phyloP scores from a whole-genome alignment of 1,140 invertebrate species.

The Drosophila serrata region DNA sequence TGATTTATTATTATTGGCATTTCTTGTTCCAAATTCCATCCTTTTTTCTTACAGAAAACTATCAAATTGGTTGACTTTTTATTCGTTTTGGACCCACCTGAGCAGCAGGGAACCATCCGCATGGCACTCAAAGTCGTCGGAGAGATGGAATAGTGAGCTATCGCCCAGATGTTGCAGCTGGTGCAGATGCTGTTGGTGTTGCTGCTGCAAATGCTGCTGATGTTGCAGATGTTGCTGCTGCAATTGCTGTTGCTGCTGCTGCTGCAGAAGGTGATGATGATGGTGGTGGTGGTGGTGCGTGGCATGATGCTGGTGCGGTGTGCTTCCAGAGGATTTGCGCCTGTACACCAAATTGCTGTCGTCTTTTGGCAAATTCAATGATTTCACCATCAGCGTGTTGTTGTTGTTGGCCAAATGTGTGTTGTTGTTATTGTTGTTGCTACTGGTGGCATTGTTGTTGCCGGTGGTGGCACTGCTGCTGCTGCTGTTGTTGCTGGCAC shows the following conservation, averaged over 20 bases:
- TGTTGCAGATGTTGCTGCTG: constrained; percentile 22
- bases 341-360: constrained; percentile 86
- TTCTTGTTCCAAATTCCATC: background rate
- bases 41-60: background rate
- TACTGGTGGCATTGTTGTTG: constrained; percentile 18
- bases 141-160: constrained; percentile 67
- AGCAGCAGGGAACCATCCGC: constrained; percentile 79
- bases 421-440: constrained; percentile 75
- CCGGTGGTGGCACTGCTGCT: constrained; percentile 6
- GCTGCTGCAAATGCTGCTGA: constrained; percentile 50
- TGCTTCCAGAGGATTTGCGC: constrained; percentile 87
- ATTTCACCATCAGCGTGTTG: constrained; percentile 80
- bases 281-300: constrained; percentile 35
- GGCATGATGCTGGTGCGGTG: constrained; percentile 77
- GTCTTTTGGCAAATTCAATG: constrained; percentile 85
- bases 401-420: constrained; percentile 70
- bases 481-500: constrained; percentile 23
- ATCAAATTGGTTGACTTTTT: background rate
- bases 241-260: constrained; percentile 45
- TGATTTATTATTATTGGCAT: background rate
- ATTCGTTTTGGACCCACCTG: constrained; percentile 53
- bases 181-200: constrained; percentile 35
- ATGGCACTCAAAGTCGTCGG: constrained; percentile 81
- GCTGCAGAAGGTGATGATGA: constrained; percentile 20
- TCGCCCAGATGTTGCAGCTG: constrained; percentile 61